These are phyloP conservation scores for Tineola bisselliella DNA, from an alignment of 2,888 invertebrate species.

Conservation along the genomic window DNA sequence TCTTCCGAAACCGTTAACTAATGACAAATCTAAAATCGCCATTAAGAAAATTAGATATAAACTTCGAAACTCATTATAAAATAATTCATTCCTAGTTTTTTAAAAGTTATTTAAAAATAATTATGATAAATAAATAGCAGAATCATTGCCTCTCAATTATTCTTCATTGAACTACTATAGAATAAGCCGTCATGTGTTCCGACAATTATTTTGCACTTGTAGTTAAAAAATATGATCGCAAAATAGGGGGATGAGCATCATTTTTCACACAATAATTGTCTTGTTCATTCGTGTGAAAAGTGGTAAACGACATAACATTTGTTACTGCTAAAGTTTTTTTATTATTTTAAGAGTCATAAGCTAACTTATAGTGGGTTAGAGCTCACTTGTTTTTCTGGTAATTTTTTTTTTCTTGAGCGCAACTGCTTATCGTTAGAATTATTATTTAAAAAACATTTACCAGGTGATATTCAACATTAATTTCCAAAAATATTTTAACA, in stretches of 20 bases:
- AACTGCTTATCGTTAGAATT: too few species aligned
- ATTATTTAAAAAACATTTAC: too few species aligned
- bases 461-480: too few species aligned
- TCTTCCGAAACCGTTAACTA: too few species aligned
- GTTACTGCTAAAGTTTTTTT: not conserved
- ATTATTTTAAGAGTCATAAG: too few species aligned
- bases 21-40: too few species aligned
- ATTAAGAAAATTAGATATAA: too few species aligned
- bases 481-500: too few species aligned
- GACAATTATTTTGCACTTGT: slow-evolving; percentile 33
- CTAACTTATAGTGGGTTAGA: too few species aligned
- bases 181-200: slow-evolving; percentile 24
- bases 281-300: slow-evolving; percentile 14
- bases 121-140: slow-evolving; percentile 14
- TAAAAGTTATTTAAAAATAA: not conserved
- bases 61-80: too few species aligned
- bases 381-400: too few species aligned
- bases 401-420: too few species aligned
- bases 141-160: slow-evolving; percentile 24
- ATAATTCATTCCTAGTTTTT: not conserved
- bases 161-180: slow-evolving; percentile 27
- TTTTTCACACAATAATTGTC: slow-evolving; percentile 16
- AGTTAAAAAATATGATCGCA: slow-evolving; percentile 27
- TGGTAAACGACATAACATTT: slow-evolving; percentile 13
- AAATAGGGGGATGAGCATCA: slow-evolving; percentile 24